phyloP scores from a whole-genome alignment of 1,140 invertebrate genomes.

The Drosophila parabipectinata region DNA sequence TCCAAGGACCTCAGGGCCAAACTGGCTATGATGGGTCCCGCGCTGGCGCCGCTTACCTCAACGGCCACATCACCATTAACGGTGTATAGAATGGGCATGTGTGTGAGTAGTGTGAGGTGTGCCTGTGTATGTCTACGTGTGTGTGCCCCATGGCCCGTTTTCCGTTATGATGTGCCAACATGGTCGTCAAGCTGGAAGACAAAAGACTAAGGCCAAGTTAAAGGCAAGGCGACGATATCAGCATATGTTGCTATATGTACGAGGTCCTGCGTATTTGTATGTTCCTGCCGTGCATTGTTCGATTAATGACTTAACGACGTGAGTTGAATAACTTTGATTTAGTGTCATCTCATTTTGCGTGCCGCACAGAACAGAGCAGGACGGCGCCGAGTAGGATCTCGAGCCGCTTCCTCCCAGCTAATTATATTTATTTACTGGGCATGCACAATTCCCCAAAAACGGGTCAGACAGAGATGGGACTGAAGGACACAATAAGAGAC shows the following conservation, averaged over 20 bases:
- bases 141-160: neutral
- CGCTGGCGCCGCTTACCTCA: constrained; percentile 43
- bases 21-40: constrained; percentile 22
- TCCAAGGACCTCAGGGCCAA: neutral
- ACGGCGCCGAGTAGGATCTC: neutral
- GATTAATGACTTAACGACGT: constrained; percentile 83
- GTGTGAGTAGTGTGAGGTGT: too few species aligned
- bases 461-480: constrained; percentile 5
- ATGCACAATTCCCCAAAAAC: constrained; percentile 23
- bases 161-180: constrained; percentile 75
- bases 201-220: constrained; percentile 21
- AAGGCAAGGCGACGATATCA: constrained; percentile 61
- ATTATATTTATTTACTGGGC: constrained; percentile 77
- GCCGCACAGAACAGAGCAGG: constrained; percentile 33
- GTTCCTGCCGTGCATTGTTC: constrained; percentile 76
- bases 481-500: neutral
- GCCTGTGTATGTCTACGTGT: neutral
- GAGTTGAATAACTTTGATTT: constrained; percentile 82
- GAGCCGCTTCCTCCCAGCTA: constrained; percentile 44
- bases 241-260: constrained; percentile 66
- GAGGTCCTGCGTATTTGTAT: constrained; percentile 6
- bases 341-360: constrained; percentile 77
- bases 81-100: neutral
- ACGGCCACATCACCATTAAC: constrained; percentile 50
- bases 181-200: constrained; percentile 63